Percentiles rank a stretch among this genome's conserved stretches.
These are phyloP conservation scores for Trachurus trachurus DNA, from an alignment of 2,797 vertebrate genomes.

Conservation along the genomic window DNA sequence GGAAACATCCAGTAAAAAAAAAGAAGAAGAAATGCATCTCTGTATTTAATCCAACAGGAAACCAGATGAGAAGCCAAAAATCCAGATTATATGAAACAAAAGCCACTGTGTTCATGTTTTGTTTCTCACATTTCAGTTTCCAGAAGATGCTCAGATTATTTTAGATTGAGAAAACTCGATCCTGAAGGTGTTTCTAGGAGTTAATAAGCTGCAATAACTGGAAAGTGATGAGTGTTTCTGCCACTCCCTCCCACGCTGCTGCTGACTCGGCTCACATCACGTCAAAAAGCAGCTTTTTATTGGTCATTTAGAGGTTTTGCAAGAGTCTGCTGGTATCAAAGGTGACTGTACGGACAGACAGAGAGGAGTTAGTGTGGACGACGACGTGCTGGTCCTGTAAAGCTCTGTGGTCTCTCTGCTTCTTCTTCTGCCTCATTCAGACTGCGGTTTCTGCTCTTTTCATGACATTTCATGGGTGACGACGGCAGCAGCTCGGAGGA, in stretches of 20 bases:
- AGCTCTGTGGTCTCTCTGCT: not conserved
- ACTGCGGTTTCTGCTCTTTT: not conserved
- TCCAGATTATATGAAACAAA: not conserved
- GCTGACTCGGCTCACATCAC: slow-evolving; percentile 37
- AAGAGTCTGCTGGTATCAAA: not conserved
- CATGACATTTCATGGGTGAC: slow-evolving; percentile 15
- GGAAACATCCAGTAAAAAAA: not conserved
- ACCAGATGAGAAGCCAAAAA: not conserved
- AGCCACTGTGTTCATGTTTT: too few relatives aligned
- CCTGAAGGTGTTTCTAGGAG: not conserved
- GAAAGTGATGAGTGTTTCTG: slow-evolving; percentile 11
- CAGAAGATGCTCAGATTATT: too few relatives aligned
- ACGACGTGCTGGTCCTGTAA: not conserved
- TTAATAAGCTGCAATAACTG: not conserved
- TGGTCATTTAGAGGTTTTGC: not conserved
- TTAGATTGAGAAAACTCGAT: not conserved
- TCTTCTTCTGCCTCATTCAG: slow-evolving; percentile 17
- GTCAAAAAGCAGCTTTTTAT: not conserved
- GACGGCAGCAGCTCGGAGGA: slow-evolving; percentile 20
- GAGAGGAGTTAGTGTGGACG: not conserved
- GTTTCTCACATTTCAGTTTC: too few relatives aligned
- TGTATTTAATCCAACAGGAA: not conserved
- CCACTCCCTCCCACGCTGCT: not conserved
- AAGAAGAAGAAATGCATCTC: not conserved
- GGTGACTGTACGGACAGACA: not conserved